These are phyloP conservation scores for Callipepla squamata DNA, from an alignment of 2,113 vertebrate genomes.

Conservation along the genomic window DNA sequence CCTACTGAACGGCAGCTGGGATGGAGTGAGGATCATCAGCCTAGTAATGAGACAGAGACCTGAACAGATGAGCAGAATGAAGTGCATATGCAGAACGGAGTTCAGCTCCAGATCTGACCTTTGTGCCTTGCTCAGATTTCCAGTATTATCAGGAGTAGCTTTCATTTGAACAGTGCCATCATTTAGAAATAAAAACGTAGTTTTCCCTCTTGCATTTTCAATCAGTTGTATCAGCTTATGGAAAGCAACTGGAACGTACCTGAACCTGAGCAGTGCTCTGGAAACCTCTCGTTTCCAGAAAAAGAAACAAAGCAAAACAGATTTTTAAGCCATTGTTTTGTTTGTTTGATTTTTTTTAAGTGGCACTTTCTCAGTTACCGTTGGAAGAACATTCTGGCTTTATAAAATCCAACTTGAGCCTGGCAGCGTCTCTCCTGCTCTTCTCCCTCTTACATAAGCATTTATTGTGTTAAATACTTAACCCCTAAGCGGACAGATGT, in stretches of 20 bases:
- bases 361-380: slow-evolving; percentile 30
- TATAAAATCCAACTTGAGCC: slow-evolving; percentile 2
- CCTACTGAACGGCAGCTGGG: not conserved
- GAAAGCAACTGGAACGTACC: slow-evolving; percentile 8
- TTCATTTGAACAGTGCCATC: not conserved
- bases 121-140: slow-evolving; percentile 26
- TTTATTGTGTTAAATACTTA: not conserved
- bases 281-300: slow-evolving; percentile 1
- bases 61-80: not conserved
- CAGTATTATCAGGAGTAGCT: not conserved
- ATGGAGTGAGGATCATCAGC: not conserved
- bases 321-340: not conserved
- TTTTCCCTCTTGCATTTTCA: not conserved
- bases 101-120: slow-evolving; percentile 2
- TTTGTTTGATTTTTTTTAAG: not conserved
- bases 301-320: not conserved
- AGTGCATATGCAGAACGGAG: not conserved
- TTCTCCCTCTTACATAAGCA: not conserved
- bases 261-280: not conserved
- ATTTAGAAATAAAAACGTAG: slow-evolving; percentile 22
- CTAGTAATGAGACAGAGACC: not conserved
- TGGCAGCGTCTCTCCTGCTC: slow-evolving; percentile 28
- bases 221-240: not conserved
- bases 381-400: slow-evolving; percentile 32
- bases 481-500: not conserved